Evolutionary conservation across 2,888 invertebrate species (phyloP), one percentile per base, ranked within the genome.

Genomic region (Ectropis crepuscularia): DNA sequence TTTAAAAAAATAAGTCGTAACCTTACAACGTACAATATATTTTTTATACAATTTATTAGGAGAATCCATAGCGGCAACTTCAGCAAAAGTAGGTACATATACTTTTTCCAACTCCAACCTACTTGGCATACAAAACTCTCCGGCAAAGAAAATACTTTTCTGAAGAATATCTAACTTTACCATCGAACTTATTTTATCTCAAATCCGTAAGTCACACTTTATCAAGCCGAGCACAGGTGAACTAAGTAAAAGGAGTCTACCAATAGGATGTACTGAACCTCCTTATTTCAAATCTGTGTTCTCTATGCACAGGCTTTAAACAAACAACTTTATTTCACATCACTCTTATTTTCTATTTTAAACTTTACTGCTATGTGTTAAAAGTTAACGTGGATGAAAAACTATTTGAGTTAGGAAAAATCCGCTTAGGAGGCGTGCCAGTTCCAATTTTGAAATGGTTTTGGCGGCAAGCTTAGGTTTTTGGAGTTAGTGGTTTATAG

Each of bases 371-470:
- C 41, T 0, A 63, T 2, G 43, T 0, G 0, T 53, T 74, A 79
- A 64, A 67, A 72, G 54, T 36, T 36, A 53, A 28, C 8, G 2
- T 4, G n/a, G 50, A 6, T 46, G 79, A 43, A 75, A 8, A 46
- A 53, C 12, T 53, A 75, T 55, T 78, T 72, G 81, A 62, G 55
- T 67, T 67, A 65, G 76, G 78, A 83, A 80, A 86, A 88, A 88
- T 87, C 87, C 86, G 84, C 85, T 88, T 85, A 86, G 81, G 75
- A 81, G 79, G 78, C 80, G 80, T 79, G 81, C 85, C 80, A 78
- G 82, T 87, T 88, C 81, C 86, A 87, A 89, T 87, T 89, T 88
- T 84, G 81, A 87, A 88, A 87, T 87, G 83, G 84, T 86, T 88
- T 85, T 80, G 80, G 83, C 77, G 77, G 79, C 82, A 83, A 75